phyloP scores from a whole-genome alignment of 2,888 invertebrate species.

The Prionchulus punctatus region DNA sequence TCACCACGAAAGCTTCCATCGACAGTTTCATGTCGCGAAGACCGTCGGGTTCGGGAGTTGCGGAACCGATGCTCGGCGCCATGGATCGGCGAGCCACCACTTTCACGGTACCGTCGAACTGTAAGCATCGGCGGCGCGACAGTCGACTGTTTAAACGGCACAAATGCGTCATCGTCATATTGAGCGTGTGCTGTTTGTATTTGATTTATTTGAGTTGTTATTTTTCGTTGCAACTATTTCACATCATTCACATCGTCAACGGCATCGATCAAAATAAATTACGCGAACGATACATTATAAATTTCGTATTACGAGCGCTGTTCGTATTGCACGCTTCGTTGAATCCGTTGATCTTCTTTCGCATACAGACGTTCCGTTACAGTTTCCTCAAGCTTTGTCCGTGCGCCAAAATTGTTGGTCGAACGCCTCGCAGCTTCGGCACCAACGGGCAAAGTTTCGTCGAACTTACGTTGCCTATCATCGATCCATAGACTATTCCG shows the following conservation, averaged over 20 bases:
- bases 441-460: too few relatives aligned
- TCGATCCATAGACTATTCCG: too few relatives aligned
- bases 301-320: conserved; percentile 8
- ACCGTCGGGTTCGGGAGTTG: too few relatives aligned
- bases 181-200: conserved; percentile 10
- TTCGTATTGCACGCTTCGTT: conserved; percentile 13
- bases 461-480: too few relatives aligned
- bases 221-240: conserved; percentile 10
- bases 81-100: too few relatives aligned
- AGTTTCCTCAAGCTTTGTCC: not conserved
- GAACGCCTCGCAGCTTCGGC: too few relatives aligned
- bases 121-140: not conserved
- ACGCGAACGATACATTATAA: conserved; percentile 2
- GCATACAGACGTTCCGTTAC: conserved; percentile 8
- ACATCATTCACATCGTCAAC: conserved; percentile 5
- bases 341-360: conserved; percentile 13
- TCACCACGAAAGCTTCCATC: too few relatives aligned
- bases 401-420: too few relatives aligned
- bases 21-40: too few relatives aligned
- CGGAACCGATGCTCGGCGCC: too few relatives aligned
- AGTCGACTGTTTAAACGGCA: conserved; percentile 1
- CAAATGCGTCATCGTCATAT: conserved; percentile 12
- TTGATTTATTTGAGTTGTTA: conserved; percentile 9
- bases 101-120: too few relatives aligned
- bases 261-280: conserved; percentile 1